These are phyloP conservation scores for Acanthisitta chloris DNA, from an alignment of 2,113 vertebrate species.

Conservation along the genomic window DNA sequence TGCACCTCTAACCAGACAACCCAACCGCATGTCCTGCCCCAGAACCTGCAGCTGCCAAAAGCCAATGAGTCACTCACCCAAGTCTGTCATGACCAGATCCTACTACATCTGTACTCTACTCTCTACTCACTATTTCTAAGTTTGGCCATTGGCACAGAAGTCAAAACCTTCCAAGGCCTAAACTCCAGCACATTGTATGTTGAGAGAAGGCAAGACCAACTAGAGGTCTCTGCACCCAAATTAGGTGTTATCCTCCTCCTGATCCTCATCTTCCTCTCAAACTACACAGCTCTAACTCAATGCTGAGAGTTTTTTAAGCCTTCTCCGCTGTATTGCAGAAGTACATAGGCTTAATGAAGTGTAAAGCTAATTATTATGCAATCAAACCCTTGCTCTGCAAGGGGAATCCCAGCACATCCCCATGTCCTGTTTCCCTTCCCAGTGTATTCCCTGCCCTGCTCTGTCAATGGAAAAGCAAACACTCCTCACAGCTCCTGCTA, in stretches of 20 bases:
- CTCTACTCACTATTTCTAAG: background rate
- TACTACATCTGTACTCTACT: too few relatives aligned
- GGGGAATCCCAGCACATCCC: constrained; percentile 62
- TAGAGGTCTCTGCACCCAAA: background rate
- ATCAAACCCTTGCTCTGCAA: constrained; percentile 56
- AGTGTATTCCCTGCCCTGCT: constrained; percentile 32
- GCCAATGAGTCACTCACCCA: background rate
- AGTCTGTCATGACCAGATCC: background rate
- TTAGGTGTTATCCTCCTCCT: background rate
- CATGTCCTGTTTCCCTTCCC: constrained; percentile 61
- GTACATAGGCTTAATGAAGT: constrained; percentile 63
- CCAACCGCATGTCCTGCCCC: too few relatives aligned
- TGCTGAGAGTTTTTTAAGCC: constrained; percentile 6
- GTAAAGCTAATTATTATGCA: constrained; percentile 74
- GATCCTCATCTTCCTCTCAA: background rate
- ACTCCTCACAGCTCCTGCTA: constrained; percentile 34
- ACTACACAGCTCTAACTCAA: background rate
- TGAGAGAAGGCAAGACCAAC: background rate
- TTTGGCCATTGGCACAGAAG: background rate
- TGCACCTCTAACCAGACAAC: too few relatives aligned
- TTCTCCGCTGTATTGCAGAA: background rate
- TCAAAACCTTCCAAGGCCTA: rapidly evolving
- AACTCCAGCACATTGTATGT: background rate
- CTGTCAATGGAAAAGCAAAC: constrained; percentile 65
- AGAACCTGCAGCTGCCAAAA: background rate